A percentile compares a stretch with the other conserved stretches of the same genome.
These are phyloP conservation scores for Antheraea pernyi DNA, from an alignment of 1,140 invertebrate species.

Conservation along the genomic window DNA sequence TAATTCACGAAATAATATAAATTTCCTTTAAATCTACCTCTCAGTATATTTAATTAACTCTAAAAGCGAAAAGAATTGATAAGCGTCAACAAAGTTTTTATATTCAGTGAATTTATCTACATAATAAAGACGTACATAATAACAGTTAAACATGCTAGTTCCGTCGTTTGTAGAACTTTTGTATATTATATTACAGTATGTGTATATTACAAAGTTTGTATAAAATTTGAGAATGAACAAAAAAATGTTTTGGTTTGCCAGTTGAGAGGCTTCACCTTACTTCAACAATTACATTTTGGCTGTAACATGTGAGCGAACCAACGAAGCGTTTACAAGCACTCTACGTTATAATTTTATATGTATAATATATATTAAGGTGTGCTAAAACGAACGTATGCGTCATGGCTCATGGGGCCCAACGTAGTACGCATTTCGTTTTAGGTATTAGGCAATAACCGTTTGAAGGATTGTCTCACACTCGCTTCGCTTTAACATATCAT, in stretches of 20 bases:
- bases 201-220: too few relatives aligned
- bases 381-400: conserved; percentile 7
- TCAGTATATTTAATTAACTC: too few relatives aligned
- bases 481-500: not conserved
- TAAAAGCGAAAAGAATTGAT: too few relatives aligned
- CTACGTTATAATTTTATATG: not conserved
- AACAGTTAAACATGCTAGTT: too few relatives aligned
- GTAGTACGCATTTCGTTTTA: conserved; percentile 9
- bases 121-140: too few relatives aligned
- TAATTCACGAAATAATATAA: not conserved
- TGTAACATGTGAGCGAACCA: not conserved
- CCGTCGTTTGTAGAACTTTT: too few relatives aligned
- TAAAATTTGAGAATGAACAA: too few relatives aligned
- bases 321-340: not conserved
- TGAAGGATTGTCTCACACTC: not conserved
- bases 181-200: too few relatives aligned
- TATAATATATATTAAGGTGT: not conserved
- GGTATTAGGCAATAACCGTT: conserved; percentile 6
- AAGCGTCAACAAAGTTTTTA: too few relatives aligned
- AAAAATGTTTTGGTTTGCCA: not conserved
- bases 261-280: not conserved
- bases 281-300: not conserved
- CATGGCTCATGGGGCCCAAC: conserved; percentile 9
- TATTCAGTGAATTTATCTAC: too few relatives aligned
- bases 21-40: too few relatives aligned